Base-by-base conservation (phyloP, 1,140 invertebrate genomes). In the Dendrolimus kikuchii region DNA sequence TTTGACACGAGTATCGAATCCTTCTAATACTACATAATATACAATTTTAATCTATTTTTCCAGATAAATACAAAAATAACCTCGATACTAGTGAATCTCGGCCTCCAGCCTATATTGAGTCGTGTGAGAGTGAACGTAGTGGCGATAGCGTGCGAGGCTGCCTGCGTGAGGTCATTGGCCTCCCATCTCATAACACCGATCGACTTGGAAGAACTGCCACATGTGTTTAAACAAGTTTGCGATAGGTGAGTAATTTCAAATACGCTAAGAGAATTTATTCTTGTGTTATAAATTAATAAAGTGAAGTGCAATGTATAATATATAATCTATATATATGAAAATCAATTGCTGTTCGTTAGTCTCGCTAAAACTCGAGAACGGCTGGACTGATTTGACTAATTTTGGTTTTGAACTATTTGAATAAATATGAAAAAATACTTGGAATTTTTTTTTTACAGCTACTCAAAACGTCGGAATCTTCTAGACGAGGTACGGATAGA, bases 11-110 rank as follows among this genome's bases (percentile, higher is more conserved):
- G 23, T 23, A 23, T 23, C 23, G 3, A 2, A 23, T 23, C 23
- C 23, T 23, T 23, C 23, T 23, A 23, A 23, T 23, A 23, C 23
- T 23, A 23, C 23, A 23, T 23, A 23, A 23, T 3, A 23, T 23
- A 23, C 23, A 23, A 23, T 23, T 23, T 2, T 23, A 23, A 23
- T 3, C 23, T 23, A 3, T 23, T 23, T 2, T 46, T 51, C 7
- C 64, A 79, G 78, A 78, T 81, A 38, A 74, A 67, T 57, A 77
- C 64, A 4, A 68, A 71, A 55, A 49, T 76, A 9, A 71, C 67
- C 4, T 67, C 76, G 5, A 64, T 51, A 2, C 56, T 75, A 37
- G 48, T 53, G 1, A 41, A 49, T 0, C 58, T 81, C 5, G 73
- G 76, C 0, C 47, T 77, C 37, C 55, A 59, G 41, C 40, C 57